Evolutionary conservation across 2,888 invertebrate genomes (phyloP).

Genomic region (Drosophila atroscutellata): DNA sequence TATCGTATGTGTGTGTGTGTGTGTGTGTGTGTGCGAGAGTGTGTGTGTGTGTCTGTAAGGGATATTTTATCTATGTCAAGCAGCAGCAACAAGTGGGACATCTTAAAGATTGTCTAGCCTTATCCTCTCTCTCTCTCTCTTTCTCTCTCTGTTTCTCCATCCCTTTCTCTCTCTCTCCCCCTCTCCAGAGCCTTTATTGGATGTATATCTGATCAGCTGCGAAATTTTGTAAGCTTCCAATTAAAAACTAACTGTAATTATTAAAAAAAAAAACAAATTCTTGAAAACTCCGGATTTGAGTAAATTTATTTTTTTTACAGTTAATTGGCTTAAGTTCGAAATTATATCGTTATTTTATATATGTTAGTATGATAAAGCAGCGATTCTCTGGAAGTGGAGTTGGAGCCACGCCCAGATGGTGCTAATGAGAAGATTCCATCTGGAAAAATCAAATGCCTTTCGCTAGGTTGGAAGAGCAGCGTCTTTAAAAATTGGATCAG

Average conservation of each 20-base stretch:
- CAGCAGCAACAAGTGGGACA: constrained; percentile 22
- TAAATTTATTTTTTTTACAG: too few species aligned
- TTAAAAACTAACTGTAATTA: background rate
- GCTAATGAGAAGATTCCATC: too few species aligned
- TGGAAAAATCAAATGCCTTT: too few species aligned
- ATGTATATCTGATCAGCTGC: background rate
- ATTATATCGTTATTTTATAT: background rate
- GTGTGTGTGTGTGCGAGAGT: background rate
- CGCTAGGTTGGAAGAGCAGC: too few species aligned
- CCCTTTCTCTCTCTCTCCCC: background rate
- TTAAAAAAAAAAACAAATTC: background rate
- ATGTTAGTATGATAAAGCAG: too few species aligned
- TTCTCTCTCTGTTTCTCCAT: too few species aligned
- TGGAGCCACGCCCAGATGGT: too few species aligned
- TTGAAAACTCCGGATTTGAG: too few species aligned
- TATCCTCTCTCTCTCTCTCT: background rate
- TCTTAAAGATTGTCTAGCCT: background rate
- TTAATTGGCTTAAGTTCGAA: too few species aligned
- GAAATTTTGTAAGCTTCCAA: background rate
- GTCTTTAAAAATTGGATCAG: too few species aligned
- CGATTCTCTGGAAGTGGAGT: too few species aligned
- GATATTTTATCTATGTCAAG: background rate
- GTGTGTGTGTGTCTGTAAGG: constrained; percentile 2
- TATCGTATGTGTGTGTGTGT: background rate
- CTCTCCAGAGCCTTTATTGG: background rate